Percentiles rank a stretch among this genome's conserved stretches.
phyloP scores from a whole-genome alignment of 64 coral and sea anemone genomes.

The Stichodactyla helianthus region DNA sequence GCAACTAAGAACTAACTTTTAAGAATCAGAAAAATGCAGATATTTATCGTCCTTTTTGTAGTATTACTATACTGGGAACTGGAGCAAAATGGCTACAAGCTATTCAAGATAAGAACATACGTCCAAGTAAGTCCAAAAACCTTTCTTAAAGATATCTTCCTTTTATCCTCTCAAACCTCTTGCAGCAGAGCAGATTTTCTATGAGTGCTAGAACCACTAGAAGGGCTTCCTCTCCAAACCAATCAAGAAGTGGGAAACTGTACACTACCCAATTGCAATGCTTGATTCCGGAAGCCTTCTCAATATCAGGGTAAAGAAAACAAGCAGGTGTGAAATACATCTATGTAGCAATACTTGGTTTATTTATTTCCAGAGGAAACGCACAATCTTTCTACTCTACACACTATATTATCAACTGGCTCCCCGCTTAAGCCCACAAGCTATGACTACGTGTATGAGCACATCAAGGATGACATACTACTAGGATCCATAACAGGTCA shows the following conservation, averaged over 20 bases:
- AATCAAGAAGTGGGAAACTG: too few relatives aligned
- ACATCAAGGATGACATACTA: conserved; percentile 80
- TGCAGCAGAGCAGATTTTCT: too few relatives aligned
- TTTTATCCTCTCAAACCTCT: too few relatives aligned
- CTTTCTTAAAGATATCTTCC: too few relatives aligned
- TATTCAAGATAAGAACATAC: conserved; percentile 62
- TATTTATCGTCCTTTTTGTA: conserved; percentile 6
- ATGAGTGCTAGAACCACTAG: too few relatives aligned
- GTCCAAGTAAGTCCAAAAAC: conserved; percentile 59
- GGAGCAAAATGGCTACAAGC: conserved; percentile 89
- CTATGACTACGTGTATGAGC: conserved; percentile 88
- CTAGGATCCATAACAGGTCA: conserved; percentile 94
- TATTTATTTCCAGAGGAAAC: conserved; percentile 41
- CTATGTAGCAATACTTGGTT: neutral
- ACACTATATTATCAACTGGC: conserved; percentile 91
- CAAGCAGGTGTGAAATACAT: neutral
- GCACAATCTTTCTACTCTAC: conserved; percentile 56
- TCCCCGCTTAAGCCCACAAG: conserved; percentile 82
- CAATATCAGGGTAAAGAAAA: too few relatives aligned
- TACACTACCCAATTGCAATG: too few relatives aligned
- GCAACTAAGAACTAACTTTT: too few relatives aligned
- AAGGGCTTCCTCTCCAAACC: too few relatives aligned
- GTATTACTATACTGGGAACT: conserved; percentile 86
- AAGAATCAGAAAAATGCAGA: too few relatives aligned
- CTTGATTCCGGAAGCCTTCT: too few relatives aligned